Evolutionary conservation across 2,797 vertebrate species (phyloP).

Genomic region (Sebastes diploproa): DNA sequence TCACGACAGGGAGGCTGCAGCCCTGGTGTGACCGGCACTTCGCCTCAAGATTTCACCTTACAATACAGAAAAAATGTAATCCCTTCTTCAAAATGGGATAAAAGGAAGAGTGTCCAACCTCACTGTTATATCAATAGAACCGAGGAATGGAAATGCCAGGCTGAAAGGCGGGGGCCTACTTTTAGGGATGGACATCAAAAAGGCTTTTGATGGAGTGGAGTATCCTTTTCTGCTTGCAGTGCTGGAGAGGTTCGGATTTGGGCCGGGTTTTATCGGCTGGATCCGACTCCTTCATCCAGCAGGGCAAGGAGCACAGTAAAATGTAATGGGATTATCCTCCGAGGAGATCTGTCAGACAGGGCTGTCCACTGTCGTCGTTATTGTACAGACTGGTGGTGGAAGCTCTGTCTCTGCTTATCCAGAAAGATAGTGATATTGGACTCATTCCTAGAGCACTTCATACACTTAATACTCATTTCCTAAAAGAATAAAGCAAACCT

Average conservation of each 20-base stretch:
- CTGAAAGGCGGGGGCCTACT: fast-evolving
- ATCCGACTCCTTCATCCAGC: background rate
- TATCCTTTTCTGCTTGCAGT: background rate
- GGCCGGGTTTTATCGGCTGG: background rate
- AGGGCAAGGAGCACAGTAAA: background rate
- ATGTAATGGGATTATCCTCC: background rate
- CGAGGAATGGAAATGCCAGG: too few species aligned
- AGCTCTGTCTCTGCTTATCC: too few species aligned
- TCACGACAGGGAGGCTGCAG: background rate
- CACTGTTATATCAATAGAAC: background rate
- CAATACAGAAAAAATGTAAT: background rate
- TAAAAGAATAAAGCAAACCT: background rate
- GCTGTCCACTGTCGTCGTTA: too few species aligned
- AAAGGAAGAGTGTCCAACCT: background rate
- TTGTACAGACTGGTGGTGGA: too few species aligned
- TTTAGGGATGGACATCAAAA: too few species aligned
- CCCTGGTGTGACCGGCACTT: too few species aligned
- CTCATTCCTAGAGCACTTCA: background rate
- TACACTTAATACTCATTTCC: background rate
- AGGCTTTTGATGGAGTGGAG: too few species aligned
- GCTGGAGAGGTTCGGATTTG: background rate
- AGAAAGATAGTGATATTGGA: too few species aligned
- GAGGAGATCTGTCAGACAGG: background rate
- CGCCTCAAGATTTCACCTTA: background rate
- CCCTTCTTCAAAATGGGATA: background rate